Conservation (phyloP, 2,797 vertebrate species). For the Cossypha polioptera region DNA sequence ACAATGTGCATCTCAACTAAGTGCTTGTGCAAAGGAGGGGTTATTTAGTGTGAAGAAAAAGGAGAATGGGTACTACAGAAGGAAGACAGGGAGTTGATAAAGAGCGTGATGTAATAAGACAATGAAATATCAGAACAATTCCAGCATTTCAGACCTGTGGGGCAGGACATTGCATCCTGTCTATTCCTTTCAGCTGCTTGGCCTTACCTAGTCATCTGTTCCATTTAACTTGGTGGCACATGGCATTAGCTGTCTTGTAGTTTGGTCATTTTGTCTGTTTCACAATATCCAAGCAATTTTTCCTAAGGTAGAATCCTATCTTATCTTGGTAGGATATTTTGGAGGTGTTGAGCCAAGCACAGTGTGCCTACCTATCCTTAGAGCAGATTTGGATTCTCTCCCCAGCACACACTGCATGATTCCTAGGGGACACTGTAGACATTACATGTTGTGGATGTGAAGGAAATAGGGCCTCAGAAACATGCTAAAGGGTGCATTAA, state of each 20-base stretch:
- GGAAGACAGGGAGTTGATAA: not conserved
- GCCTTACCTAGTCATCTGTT: rapidly evolving
- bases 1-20: not conserved
- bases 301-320: not conserved
- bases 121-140: not conserved
- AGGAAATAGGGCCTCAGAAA: not conserved
- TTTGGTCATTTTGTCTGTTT: not conserved
- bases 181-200: not conserved
- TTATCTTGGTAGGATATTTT: not conserved
- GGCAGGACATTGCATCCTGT: not conserved
- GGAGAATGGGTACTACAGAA: not conserved
- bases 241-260: not conserved
- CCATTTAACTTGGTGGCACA: not conserved
- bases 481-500: not conserved
- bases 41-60: not conserved
- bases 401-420: not conserved
- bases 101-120: not conserved
- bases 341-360: not conserved
- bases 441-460: not conserved
- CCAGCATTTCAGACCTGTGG: not conserved
- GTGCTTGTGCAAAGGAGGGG: not conserved
- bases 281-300: not conserved
- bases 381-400: not conserved
- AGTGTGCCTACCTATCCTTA: rapidly evolving
- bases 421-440: rapidly evolving